phyloP scores from a whole-genome alignment of 2,797 vertebrate species.

The Xenentodon cancila region DNA sequence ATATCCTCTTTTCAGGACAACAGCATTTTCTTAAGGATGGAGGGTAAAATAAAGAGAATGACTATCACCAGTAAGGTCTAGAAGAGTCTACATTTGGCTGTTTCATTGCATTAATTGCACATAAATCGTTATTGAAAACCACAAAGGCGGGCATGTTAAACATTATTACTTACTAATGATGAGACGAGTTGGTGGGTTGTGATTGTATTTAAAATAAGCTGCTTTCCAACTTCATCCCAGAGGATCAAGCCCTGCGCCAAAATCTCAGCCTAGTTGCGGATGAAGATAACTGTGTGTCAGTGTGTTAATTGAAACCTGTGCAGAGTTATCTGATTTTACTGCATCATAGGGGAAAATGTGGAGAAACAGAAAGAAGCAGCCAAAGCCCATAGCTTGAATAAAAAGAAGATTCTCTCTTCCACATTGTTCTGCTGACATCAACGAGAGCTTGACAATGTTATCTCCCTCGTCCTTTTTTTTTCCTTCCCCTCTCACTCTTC shows the following conservation, averaged over 20 bases:
- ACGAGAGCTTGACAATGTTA: slow-evolving; percentile 94
- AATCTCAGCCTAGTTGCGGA: slow-evolving; percentile 69
- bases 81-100: not conserved
- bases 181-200: slow-evolving; percentile 55
- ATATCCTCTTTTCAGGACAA: slow-evolving; percentile 68
- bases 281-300: slow-evolving; percentile 86
- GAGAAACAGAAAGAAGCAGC: slow-evolving; percentile 44
- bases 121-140: slow-evolving; percentile 69
- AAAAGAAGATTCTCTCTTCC: slow-evolving; percentile 87
- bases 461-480: slow-evolving; percentile 73
- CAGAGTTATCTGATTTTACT: slow-evolving; percentile 80
- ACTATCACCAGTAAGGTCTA: slow-evolving; percentile 44
- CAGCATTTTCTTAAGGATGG: slow-evolving; percentile 49
- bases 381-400: slow-evolving; percentile 58
- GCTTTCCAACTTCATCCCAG: slow-evolving; percentile 65
- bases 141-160: slow-evolving; percentile 71
- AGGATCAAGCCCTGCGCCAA: slow-evolving; percentile 63
- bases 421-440: slow-evolving; percentile 90
- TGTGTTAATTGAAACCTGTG: slow-evolving; percentile 87
- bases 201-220: slow-evolving; percentile 71
- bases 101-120: slow-evolving; percentile 61
- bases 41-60: slow-evolving; percentile 46
- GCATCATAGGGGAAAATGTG: slow-evolving; percentile 73
- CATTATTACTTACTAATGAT: slow-evolving; percentile 65
- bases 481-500: slow-evolving; percentile 71